Evolutionary conservation across 92 coral and sea anemone genomes (phyloP).

Genomic region (Porites lobata): DNA sequence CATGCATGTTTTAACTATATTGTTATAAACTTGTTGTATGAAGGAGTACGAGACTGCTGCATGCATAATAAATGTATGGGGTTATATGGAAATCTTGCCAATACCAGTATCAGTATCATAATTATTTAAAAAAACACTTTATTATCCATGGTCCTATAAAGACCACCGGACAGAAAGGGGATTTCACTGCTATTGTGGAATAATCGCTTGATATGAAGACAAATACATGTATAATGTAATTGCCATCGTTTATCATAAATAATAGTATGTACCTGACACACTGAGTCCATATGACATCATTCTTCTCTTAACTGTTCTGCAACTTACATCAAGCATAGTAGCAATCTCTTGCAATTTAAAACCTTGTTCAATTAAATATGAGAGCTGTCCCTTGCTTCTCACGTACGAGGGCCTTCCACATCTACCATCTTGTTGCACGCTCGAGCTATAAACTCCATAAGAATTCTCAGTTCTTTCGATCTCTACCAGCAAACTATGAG

Average conservation of each 20-base stretch:
- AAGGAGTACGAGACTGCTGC: neutral
- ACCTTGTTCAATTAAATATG: neutral
- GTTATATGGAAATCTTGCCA: neutral
- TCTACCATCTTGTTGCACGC: constrained; percentile 31
- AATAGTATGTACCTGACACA: constrained; percentile 32
- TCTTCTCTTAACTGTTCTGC: constrained; percentile 36
- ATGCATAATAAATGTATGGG: no score
- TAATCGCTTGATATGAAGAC: constrained; percentile 21
- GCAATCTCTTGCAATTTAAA: constrained; percentile 21
- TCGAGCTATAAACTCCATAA: constrained; percentile 21
- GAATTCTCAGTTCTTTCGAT: constrained; percentile 22
- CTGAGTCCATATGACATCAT: constrained; percentile 32
- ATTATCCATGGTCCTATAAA: constrained; percentile 32
- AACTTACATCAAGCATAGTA: constrained; percentile 27
- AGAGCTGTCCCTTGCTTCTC: constrained; percentile 22
- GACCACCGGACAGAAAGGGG: constrained; percentile 21
- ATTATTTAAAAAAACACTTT: constrained; percentile 18
- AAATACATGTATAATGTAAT: constrained; percentile 24
- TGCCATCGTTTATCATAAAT: constrained; percentile 32
- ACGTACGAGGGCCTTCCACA: constrained; percentile 36
- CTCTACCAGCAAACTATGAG: constrained; percentile 36
- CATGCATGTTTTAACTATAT: neutral
- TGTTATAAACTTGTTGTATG: neutral
- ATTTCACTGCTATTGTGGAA: constrained; percentile 25
- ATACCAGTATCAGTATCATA: constrained; percentile 17